Evolutionary conservation across 2,797 vertebrate genomes (phyloP).

Genomic region (Acanthiza pusilla): DNA sequence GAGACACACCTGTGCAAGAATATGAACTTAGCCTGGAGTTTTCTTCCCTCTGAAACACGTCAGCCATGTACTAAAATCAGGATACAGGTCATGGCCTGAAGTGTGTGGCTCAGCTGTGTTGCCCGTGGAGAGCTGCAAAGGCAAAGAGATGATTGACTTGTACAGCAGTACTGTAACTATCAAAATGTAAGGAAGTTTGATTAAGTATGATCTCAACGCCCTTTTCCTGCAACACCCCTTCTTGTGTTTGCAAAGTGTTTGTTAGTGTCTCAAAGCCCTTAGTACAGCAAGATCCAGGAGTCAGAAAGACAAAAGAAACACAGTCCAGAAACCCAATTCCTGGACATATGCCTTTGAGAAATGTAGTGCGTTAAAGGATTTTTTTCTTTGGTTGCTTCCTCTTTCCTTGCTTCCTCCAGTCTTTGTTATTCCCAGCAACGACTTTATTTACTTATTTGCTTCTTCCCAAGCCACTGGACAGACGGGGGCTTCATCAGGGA

Average conservation of each 20-base stretch:
- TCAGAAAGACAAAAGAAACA: constrained; percentile 36
- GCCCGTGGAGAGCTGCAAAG: not conserved
- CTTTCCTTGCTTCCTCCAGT: not conserved
- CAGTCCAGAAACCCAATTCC: not conserved
- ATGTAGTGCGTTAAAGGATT: not conserved
- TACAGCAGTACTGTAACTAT: not conserved
- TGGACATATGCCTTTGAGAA: constrained; percentile 20
- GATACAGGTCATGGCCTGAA: not conserved
- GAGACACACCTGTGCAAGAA: not conserved
- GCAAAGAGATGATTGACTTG: not conserved
- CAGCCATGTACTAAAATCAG: not conserved
- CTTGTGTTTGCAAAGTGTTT: constrained; percentile 34
- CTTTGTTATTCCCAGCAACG: constrained; percentile 23
- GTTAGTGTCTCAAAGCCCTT: constrained; percentile 32
- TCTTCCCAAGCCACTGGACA: constrained; percentile 10
- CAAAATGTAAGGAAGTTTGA: constrained; percentile 62
- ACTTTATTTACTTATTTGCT: constrained; percentile 2
- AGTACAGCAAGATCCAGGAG: constrained; percentile 51
- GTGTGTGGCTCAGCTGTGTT: not conserved
- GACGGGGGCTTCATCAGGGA: constrained; percentile 36
- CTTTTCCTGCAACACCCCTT: constrained; percentile 60
- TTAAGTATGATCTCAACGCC: constrained; percentile 40
- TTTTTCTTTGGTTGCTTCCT: constrained; percentile 10
- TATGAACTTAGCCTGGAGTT: not conserved
- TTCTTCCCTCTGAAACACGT: not conserved